phyloP scores from a whole-genome alignment of 1,140 invertebrate genomes.

The Drosophila sechellia region DNA sequence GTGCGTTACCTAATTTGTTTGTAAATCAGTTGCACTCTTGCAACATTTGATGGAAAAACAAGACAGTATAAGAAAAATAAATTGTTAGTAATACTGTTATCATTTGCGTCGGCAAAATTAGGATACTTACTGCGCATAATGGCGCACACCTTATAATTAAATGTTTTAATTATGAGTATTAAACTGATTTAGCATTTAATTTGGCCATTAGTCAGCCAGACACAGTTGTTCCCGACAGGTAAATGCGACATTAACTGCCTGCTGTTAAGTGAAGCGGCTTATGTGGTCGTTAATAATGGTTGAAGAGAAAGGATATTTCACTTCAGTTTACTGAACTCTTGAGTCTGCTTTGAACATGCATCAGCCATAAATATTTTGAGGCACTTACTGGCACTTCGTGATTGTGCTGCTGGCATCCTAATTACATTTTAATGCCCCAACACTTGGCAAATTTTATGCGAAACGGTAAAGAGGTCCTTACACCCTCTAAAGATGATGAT shows the following conservation, averaged over 20 bases:
- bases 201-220: constrained; percentile 23
- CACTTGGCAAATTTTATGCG: constrained; percentile 47
- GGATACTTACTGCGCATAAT: not conserved
- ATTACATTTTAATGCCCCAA: constrained; percentile 60
- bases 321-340: constrained; percentile 19
- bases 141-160: constrained; percentile 4
- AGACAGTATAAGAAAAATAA: not conserved
- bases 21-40: not conserved
- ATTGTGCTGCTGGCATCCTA: constrained; percentile 40
- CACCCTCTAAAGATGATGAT: constrained; percentile 15
- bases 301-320: constrained; percentile 4
- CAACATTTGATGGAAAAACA: not conserved
- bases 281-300: constrained; percentile 28
- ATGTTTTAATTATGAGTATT: constrained; percentile 22
- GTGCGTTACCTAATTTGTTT: not conserved
- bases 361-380: constrained; percentile 46
- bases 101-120: too few species aligned
- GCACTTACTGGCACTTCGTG: constrained; percentile 4
- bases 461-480: constrained; percentile 46
- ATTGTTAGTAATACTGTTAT: not conserved
- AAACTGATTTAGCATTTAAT: constrained; percentile 16
- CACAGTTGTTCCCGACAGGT: constrained; percentile 23
- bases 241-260: constrained; percentile 9
- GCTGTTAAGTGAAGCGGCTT: not conserved
- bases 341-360: constrained; percentile 38